Evolutionary conservation across 2,113 vertebrate genomes (phyloP).

Genomic region (Thomomys bottae): DNA sequence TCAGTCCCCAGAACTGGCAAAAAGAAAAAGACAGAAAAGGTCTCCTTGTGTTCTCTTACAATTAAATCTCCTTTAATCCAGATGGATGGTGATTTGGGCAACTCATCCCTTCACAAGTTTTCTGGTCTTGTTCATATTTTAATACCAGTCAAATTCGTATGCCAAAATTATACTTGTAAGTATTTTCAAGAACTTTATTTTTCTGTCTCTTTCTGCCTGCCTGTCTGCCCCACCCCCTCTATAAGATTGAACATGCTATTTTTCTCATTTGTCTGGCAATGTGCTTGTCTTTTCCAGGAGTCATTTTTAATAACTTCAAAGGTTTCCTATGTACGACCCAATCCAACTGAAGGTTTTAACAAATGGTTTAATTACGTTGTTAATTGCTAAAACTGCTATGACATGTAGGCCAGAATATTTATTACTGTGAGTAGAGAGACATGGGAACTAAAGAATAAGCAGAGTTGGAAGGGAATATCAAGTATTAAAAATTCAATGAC

Average conservation of each 20-base stretch:
- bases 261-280: background rate
- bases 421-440: too few species aligned
- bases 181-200: background rate
- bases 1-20: too few species aligned
- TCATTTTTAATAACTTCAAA: background rate
- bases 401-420: too few species aligned
- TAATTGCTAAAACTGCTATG: too few species aligned
- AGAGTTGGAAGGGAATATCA: too few species aligned
- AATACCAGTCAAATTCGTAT: background rate
- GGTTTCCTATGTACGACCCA: background rate
- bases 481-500: too few species aligned
- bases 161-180: background rate
- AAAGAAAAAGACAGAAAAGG: background rate
- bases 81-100: background rate
- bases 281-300: background rate
- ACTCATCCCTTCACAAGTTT: background rate
- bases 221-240: too few species aligned
- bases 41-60: background rate
- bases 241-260: background rate
- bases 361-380: background rate
- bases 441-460: too few species aligned
- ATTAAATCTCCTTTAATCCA: background rate
- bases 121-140: constrained; percentile 17
- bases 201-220: too few species aligned
- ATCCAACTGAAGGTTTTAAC: background rate